phyloP scores from a whole-genome alignment of 92 coral and sea anemone species.

The Siderastrea siderea region DNA sequence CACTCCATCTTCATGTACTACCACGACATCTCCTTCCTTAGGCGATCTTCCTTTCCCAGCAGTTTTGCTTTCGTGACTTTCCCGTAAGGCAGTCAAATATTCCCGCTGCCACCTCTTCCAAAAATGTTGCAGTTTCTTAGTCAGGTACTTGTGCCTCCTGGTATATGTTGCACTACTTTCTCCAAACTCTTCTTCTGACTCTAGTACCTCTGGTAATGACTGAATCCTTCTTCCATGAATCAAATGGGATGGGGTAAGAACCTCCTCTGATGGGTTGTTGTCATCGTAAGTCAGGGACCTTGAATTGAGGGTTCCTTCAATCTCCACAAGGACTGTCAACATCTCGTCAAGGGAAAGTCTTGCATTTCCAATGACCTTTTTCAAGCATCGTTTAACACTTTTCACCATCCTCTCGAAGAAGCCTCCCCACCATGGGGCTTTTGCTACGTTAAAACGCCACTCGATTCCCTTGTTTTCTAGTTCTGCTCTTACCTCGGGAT shows the following conservation, averaged over 20 bases:
- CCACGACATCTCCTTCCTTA: neutral
- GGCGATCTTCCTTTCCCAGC: too few species aligned
- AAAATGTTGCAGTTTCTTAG: conserved; percentile 3
- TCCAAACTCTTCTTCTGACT: conserved; percentile 3
- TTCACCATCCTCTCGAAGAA: neutral
- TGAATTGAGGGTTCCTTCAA: conserved; percentile 7
- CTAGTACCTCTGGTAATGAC: neutral
- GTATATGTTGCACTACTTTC: neutral
- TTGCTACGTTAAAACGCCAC: conserved; percentile 13
- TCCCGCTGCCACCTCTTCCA: conserved; percentile 5
- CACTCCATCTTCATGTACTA: neutral
- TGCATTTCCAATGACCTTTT: conserved; percentile 6
- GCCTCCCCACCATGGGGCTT: conserved; percentile 10
- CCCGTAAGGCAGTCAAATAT: too few species aligned
- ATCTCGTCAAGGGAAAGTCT: conserved; percentile 2
- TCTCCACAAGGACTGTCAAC: conserved; percentile 8
- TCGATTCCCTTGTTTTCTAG: conserved; percentile 5
- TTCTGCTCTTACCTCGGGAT: neutral
- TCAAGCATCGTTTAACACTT: neutral
- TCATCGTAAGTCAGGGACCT: neutral
- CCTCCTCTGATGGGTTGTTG: too few species aligned
- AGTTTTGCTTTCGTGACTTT: too few species aligned
- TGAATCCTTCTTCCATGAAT: conserved; percentile 2
- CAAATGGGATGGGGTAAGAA: neutral
- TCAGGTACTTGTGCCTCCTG: conserved; percentile 19